phyloP scores from a whole-genome alignment of 2,797 vertebrate genomes.

The Enteromius fasciolatus region DNA sequence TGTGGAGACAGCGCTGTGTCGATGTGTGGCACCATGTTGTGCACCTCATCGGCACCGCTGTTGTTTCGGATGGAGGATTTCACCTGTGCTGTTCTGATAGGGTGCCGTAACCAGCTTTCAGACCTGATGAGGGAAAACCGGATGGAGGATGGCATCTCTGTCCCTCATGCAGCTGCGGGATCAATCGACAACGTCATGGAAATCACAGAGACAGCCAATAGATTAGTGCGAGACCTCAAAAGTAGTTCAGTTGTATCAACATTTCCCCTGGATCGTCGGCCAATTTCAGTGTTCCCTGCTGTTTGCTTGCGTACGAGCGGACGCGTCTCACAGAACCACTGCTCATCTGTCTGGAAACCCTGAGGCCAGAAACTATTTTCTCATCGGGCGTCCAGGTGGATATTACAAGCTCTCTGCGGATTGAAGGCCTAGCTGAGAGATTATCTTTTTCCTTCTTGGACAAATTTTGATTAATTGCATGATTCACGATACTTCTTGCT shows the following conservation, averaged over 20 bases:
- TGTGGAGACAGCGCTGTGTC: conserved; percentile 49
- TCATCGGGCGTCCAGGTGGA: conserved; percentile 37
- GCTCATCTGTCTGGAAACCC: conserved; percentile 5
- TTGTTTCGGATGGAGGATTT: conserved; percentile 19
- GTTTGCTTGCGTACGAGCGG: conserved; percentile 29
- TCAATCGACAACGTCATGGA: conserved; percentile 76
- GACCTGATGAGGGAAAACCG: conserved; percentile 25
- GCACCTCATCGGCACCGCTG: conserved; percentile 33
- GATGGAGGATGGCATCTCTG: conserved; percentile 21
- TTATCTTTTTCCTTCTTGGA: neutral
- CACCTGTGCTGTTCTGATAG: conserved; percentile 15
- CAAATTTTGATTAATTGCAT: neutral
- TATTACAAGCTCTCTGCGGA: conserved; percentile 26
- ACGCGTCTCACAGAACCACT: conserved; percentile 8
- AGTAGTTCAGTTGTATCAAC: conserved; percentile 43
- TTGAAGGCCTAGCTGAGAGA: neutral
- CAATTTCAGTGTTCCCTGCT: conserved; percentile 43
- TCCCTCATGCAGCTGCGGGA: conserved; percentile 48
- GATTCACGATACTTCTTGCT: neutral
- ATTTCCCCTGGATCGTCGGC: conserved; percentile 28
- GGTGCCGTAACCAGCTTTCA: conserved; percentile 7
- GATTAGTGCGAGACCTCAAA: conserved; percentile 53
- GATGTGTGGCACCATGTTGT: conserved; percentile 56
- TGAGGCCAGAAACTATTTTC: neutral
- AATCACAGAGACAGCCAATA: conserved; percentile 65